These are phyloP conservation scores for Ashinkailepas kermadecensis DNA, from an alignment of 2,888 invertebrate genomes.

Conservation along the genomic window DNA sequence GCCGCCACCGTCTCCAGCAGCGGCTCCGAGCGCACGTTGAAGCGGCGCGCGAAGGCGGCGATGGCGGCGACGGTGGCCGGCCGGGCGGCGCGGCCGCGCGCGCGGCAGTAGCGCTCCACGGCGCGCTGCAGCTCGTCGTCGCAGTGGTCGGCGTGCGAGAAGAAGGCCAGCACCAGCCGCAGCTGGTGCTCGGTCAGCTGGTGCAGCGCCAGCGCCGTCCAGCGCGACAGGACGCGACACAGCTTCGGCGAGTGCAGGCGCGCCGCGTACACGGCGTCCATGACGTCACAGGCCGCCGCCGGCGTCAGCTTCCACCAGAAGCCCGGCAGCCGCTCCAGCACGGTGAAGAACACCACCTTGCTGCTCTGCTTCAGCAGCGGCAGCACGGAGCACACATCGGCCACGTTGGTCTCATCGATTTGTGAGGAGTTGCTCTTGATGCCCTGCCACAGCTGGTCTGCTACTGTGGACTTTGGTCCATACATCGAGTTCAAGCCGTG, in stretches of 20 bases:
- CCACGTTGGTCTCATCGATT: slow-evolving; percentile 52
- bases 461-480: slow-evolving; percentile 30
- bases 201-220: slow-evolving; percentile 5
- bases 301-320: slow-evolving; percentile 51
- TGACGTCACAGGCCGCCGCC: slow-evolving; percentile 37
- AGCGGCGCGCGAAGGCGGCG: slow-evolving; percentile 54
- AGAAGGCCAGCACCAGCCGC: slow-evolving; percentile 39
- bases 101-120: slow-evolving; percentile 1
- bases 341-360: slow-evolving; percentile 49
- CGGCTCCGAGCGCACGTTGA: slow-evolving; percentile 50
- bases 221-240: not conserved
- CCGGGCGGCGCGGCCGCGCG: slow-evolving; percentile 28
- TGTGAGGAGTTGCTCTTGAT: slow-evolving; percentile 52
- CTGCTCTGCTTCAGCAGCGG: slow-evolving; percentile 53
- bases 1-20: slow-evolving; percentile 53
- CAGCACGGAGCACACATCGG: slow-evolving; percentile 50
- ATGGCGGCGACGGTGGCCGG: slow-evolving; percentile 53
- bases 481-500: not conserved
- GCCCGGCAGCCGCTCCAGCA: slow-evolving; percentile 52
- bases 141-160: slow-evolving; percentile 49
- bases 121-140: slow-evolving; percentile 9
- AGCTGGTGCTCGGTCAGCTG: slow-evolving; percentile 21
- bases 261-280: slow-evolving; percentile 28
- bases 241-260: not conserved
- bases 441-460: slow-evolving; percentile 60